A percentile compares a stretch with the other conserved stretches of the same genome.
Conservation (phyloP, 1,140 invertebrate species). For the Gryon sp. region DNA sequence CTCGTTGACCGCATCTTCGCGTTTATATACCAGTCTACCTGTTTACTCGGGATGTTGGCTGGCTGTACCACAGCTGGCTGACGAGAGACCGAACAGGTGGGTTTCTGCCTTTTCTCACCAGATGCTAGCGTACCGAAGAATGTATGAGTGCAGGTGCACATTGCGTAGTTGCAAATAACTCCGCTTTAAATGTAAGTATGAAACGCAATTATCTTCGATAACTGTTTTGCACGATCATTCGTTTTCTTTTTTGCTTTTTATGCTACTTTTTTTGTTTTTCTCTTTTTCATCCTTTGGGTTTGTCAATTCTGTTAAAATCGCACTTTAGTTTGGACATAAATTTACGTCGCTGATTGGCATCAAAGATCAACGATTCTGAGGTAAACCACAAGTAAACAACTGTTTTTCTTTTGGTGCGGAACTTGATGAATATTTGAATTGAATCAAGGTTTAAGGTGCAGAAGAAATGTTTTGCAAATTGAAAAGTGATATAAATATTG, state of each 20-base stretch:
- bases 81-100: slow-evolving; percentile 61
- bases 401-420: no score
- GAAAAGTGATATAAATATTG: no score
- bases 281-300: background rate
- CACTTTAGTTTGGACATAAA: no score
- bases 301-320: background rate
- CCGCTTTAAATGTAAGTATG: slow-evolving; percentile 45
- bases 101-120: slow-evolving; percentile 63
- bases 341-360: no score
- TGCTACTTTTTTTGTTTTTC: background rate
- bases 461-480: no score
- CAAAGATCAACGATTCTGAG: no score
- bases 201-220: slow-evolving; percentile 41
- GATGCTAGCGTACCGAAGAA: slow-evolving; percentile 58
- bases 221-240: slow-evolving; percentile 36
- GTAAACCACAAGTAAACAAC: no score
- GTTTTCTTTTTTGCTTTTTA: slow-evolving; percentile 21
- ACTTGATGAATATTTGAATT: no score
- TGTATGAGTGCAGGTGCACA: slow-evolving; percentile 59
- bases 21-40: slow-evolving; percentile 57
- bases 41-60: slow-evolving; percentile 53
- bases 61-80: slow-evolving; percentile 60
- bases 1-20: slow-evolving; percentile 51
- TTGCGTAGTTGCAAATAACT: slow-evolving; percentile 58
- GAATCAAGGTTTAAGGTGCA: no score